Base-by-base conservation (phyloP, 2,888 invertebrate genomes). In the Proisotoma minuta region DNA sequence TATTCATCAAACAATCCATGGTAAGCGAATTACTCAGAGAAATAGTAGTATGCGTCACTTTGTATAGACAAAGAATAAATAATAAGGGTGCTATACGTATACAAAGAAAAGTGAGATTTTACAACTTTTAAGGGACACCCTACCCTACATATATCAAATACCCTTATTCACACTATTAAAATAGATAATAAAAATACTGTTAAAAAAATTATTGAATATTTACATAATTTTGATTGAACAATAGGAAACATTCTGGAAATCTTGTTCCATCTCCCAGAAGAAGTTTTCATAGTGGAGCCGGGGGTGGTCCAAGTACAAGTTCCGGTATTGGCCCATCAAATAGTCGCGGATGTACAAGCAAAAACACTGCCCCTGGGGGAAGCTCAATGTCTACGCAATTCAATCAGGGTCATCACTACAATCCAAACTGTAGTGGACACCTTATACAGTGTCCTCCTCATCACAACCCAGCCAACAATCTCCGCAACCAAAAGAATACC, bases 221-320 rank as follows among this genome's bases (percentile, higher is more conserved):
- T 28, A n/a, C n/a, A n/a, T 15, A 34, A 53, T 59, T 48, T 34
- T 26, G 24, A 51, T 43, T 27, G 53, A 39, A n/a, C n/a, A 59
- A 59, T 27, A 72, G 72, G 72, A 58, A 70, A 52, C 66, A 59
- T 51, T 66, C 69, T 12, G 70, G 72, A 22, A 70, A 67, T 48
- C 65, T 71, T 24, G 47, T 63, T 23, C 65, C 69, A 24, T 71
- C 71, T 12, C 73, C 73, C 23, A 57, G 71, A 43, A 57, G 72
- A 51, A 71, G 69, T 60, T 70, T 70, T 59, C 67, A 68, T 48
- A 65, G 60, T 2, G 66, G 67, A 27, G 60, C 59, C 3, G 49
- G 50, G 3, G 62, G 63, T 39, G 68, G 71, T 47, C 62, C 65
- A 43, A 60, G 67, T 28, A 62, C 48, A 22, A 64, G 69, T 51